Percentiles rank a stretch among this genome's conserved stretches.
phyloP scores from a whole-genome alignment of 1,140 invertebrate species.

The Ectropis grisescens region DNA sequence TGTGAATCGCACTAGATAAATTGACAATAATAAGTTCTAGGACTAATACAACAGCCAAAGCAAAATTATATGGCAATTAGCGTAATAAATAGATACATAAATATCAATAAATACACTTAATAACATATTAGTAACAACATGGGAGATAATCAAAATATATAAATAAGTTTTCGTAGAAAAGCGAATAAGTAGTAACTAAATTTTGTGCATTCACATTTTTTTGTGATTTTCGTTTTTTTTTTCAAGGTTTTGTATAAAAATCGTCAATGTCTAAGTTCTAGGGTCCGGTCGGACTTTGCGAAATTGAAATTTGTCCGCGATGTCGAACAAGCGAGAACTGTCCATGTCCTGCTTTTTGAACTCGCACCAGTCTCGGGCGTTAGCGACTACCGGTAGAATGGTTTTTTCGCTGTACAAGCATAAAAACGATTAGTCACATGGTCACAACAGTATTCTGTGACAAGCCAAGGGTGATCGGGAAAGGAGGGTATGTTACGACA shows the following conservation, averaged over 20 bases:
- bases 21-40: constrained; percentile 44
- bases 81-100: constrained; percentile 30
- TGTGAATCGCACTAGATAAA: constrained; percentile 65
- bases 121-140: constrained; percentile 30
- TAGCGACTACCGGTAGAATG: constrained; percentile 52
- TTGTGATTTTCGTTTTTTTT: constrained; percentile 41
- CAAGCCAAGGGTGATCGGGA: too few species aligned
- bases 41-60: constrained; percentile 66
- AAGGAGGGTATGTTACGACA: too few species aligned
- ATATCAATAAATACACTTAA: constrained; percentile 27
- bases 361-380: constrained; percentile 55
- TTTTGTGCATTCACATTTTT: constrained; percentile 64
- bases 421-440: constrained; percentile 31
- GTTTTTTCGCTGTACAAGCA: constrained; percentile 55
- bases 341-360: constrained; percentile 31
- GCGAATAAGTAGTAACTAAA: constrained; percentile 48
- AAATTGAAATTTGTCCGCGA: constrained; percentile 30
- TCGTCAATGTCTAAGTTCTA: constrained; percentile 31
- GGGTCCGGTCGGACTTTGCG: constrained; percentile 30
- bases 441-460: too few species aligned
- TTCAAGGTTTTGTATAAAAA: constrained; percentile 39
- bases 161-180: constrained; percentile 53
- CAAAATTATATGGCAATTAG: constrained; percentile 56
- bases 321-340: constrained; percentile 33
- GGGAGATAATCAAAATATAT: constrained; percentile 57